phyloP scores from a whole-genome alignment of 2,888 invertebrate genomes.

The Diadegma fenestrale region DNA sequence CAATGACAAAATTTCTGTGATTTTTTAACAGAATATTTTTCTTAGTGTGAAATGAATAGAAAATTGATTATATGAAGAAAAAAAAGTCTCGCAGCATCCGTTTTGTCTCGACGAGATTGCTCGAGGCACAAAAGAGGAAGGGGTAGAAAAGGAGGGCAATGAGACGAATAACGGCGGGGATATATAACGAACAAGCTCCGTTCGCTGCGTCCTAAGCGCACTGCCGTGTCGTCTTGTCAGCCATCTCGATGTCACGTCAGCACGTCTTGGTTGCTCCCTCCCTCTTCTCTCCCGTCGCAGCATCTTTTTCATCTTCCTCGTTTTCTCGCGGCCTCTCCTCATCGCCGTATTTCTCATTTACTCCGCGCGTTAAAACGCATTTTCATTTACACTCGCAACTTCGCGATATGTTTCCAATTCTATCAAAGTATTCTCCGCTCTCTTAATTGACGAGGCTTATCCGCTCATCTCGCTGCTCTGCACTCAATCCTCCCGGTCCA shows the following conservation, averaged over 20 bases:
- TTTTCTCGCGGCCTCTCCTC: conserved; percentile 69
- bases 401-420: background rate
- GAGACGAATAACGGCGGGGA: conserved; percentile 65
- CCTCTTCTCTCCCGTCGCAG: conserved; percentile 85
- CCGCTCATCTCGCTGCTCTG: background rate
- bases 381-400: conserved; percentile 63
- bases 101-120: conserved; percentile 44
- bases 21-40: too few relatives aligned
- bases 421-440: conserved; percentile 69
- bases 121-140: conserved; percentile 16
- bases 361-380: conserved; percentile 82
- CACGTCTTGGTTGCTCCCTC: conserved; percentile 72
- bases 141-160: conserved; percentile 59
- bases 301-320: conserved; percentile 67
- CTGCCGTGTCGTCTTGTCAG: conserved; percentile 82
- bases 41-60: conserved; percentile 6
- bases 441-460: conserved; percentile 39
- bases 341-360: conserved; percentile 76
- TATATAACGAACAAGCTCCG: conserved; percentile 60
- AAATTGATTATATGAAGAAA: background rate
- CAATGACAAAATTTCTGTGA: too few relatives aligned
- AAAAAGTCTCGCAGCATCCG: conserved; percentile 50
- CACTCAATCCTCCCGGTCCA: background rate
- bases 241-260: conserved; percentile 79
- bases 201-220: conserved; percentile 77